phyloP scores from a whole-genome alignment of 2,888 invertebrate species.

The Dasypogon diadema region DNA sequence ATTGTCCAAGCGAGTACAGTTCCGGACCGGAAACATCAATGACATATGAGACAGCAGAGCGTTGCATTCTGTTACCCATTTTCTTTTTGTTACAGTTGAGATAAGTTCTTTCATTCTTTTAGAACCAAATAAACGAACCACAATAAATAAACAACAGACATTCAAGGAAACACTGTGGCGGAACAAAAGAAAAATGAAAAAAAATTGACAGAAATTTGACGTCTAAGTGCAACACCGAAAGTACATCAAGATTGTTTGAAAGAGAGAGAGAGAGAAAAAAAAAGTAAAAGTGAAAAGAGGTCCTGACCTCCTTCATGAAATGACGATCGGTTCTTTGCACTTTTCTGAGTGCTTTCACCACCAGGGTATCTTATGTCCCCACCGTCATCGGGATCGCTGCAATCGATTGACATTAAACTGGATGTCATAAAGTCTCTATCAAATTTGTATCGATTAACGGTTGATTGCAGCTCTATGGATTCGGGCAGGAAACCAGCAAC shows the following conservation, averaged over 20 bases:
- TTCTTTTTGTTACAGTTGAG: too few relatives aligned
- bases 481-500: slow-evolving; percentile 76
- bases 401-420: slow-evolving; percentile 45
- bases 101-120: neutral
- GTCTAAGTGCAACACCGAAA: slow-evolving; percentile 41
- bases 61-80: too few relatives aligned
- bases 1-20: too few relatives aligned
- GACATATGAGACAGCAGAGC: too few relatives aligned
- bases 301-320: slow-evolving; percentile 74
- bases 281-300: slow-evolving; percentile 23
- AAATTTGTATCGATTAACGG: slow-evolving; percentile 21
- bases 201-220: slow-evolving; percentile 9
- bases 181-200: slow-evolving; percentile 6
- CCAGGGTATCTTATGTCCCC: neutral
- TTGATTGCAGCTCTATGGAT: slow-evolving; percentile 44
- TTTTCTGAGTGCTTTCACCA: slow-evolving; percentile 34
- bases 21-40: too few relatives aligned
- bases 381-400: slow-evolving; percentile 30
- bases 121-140: slow-evolving; percentile 7
- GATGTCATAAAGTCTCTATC: slow-evolving; percentile 30
- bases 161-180: neutral
- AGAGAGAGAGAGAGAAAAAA: too few relatives aligned
- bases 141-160: slow-evolving; percentile 21
- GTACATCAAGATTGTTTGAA: slow-evolving; percentile 29
- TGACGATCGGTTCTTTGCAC: slow-evolving; percentile 72